Percentiles rank a stretch among this genome's conserved stretches.
phyloP scores from a whole-genome alignment of 1,140 invertebrate species.

The Caerostris extrusa region DNA sequence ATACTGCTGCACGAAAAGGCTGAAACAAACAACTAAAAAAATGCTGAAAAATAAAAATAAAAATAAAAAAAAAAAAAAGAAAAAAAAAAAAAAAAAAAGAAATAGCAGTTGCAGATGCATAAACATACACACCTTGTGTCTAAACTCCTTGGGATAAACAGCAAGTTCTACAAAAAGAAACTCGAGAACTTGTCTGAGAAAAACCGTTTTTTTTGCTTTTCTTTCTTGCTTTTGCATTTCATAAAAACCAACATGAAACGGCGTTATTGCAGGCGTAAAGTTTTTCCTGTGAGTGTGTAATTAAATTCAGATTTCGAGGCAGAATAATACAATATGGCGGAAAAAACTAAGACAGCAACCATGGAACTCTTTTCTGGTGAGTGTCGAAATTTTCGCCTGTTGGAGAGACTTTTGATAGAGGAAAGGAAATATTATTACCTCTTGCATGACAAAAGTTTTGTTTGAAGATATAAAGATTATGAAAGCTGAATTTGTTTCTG shows the following conservation, averaged over 20 bases:
- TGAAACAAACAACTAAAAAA: neutral
- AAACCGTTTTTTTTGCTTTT: too few species aligned
- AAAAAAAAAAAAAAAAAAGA: neutral
- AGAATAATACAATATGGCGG: constrained; percentile 38
- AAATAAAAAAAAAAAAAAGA: too few species aligned
- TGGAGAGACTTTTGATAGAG: neutral
- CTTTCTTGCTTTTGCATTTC: neutral
- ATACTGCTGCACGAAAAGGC: neutral
- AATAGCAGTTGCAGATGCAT: neutral
- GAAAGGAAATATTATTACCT: neutral
- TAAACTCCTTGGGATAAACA: neutral
- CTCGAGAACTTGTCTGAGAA: neutral
- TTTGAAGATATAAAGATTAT: neutral
- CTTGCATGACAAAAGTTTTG: neutral
- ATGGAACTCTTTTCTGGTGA: too few species aligned
- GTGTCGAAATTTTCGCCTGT: neutral
- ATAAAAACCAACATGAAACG: neutral
- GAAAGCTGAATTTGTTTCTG: too few species aligned
- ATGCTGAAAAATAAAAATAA: too few species aligned
- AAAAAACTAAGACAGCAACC: neutral
- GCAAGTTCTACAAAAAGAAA: neutral
- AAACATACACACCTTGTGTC: neutral
- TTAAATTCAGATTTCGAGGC: constrained; percentile 57
- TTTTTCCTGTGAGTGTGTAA: neutral
- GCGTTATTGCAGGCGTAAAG: constrained; percentile 21